Evolutionary conservation across 2,888 invertebrate species (phyloP).

Genomic region (Caenorhabditis japonica): DNA sequence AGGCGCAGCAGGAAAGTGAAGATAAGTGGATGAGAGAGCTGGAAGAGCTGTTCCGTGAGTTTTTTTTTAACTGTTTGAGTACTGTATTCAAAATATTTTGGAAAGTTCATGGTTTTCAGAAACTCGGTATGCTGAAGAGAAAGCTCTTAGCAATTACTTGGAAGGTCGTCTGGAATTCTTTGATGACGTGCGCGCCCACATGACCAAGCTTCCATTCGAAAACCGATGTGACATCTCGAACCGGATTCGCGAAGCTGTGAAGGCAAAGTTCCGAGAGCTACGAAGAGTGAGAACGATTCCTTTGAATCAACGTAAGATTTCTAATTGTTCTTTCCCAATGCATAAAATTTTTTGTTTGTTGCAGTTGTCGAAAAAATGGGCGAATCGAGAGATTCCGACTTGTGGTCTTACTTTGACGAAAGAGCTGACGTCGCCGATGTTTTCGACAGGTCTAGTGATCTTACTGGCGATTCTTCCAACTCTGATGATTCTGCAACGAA

Average conservation of each 20-base stretch:
- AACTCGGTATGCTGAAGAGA: conserved; percentile 41
- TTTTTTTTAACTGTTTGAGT: background rate
- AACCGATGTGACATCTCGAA: conserved; percentile 54
- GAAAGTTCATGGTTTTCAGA: conserved; percentile 19
- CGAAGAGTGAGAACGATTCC: conserved; percentile 54
- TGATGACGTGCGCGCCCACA: conserved; percentile 43
- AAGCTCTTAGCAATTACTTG: conserved; percentile 45
- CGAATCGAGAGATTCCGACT: conserved; percentile 56
- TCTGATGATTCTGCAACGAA: conserved; percentile 25
- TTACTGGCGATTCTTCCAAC: conserved; percentile 56
- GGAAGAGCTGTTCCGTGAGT: conserved; percentile 51
- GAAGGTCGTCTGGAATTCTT: conserved; percentile 53
- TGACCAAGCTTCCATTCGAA: conserved; percentile 51
- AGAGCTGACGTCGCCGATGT: conserved; percentile 49
- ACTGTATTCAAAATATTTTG: background rate
- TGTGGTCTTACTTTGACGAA: conserved; percentile 62
- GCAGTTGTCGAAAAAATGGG: conserved; percentile 60
- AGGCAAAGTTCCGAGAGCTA: conserved; percentile 56
- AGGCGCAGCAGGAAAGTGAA: conserved; percentile 53
- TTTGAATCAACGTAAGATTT: conserved; percentile 54
- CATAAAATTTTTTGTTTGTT: conserved; percentile 15
- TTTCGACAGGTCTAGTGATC: conserved; percentile 44
- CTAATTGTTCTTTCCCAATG: background rate
- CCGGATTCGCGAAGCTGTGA: conserved; percentile 57
- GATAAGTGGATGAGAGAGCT: conserved; percentile 54